Conservation (phyloP, 2,113 vertebrate species). For the Tragelaphus buxtoni region DNA sequence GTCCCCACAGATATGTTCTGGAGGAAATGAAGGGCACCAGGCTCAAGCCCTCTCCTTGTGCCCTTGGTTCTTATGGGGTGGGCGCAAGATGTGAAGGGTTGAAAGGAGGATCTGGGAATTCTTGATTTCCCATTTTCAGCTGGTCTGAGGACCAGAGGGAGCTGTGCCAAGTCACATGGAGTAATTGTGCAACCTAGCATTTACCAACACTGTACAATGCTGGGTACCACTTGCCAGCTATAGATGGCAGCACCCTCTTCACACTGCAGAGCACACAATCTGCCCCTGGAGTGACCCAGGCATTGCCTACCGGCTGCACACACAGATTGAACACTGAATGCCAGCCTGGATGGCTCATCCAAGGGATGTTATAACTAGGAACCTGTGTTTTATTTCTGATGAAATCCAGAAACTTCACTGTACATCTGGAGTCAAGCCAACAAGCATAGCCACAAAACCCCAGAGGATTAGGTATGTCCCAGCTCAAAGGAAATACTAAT, state of each 20-base stretch:
- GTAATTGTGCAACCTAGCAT: background rate
- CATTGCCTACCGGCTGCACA: background rate
- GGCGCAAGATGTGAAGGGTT: background rate
- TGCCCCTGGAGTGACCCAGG: background rate
- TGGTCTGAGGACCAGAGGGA: background rate
- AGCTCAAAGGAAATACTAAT: background rate
- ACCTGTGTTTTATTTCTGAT: background rate
- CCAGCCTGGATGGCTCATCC: background rate
- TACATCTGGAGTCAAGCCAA: background rate
- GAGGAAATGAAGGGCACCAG: background rate
- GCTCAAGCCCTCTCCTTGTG: background rate
- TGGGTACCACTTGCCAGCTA: too few relatives aligned
- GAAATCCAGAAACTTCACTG: background rate
- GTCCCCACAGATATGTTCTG: background rate
- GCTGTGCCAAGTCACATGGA: accelerated
- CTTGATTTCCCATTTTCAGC: background rate
- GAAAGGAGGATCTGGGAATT: background rate
- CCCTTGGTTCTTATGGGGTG: background rate
- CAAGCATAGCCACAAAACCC: background rate
- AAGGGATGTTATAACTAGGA: background rate
- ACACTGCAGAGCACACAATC: background rate
- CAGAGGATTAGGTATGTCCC: background rate
- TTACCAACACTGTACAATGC: background rate
- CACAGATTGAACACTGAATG: background rate
- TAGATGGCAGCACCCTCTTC: background rate